Base-by-base conservation (phyloP, 1,140 invertebrate species). In the Drosophila seguyi region DNA sequence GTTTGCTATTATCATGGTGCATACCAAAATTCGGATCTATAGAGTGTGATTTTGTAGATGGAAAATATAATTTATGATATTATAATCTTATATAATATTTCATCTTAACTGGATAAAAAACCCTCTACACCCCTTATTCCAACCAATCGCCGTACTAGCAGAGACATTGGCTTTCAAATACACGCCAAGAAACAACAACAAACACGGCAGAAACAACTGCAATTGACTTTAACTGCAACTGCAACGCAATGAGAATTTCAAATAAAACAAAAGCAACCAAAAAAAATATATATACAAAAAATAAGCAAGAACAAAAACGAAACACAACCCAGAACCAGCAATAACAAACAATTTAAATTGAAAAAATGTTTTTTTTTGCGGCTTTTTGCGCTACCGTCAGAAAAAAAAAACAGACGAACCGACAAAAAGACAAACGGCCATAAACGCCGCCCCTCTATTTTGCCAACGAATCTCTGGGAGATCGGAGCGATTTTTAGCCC, bases 311-410 rank as follows among this genome's bases (percentile, higher is more conserved):
- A 34, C 22, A 50, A 50, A 71, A 53, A 53, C 20, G 34, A 77
- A 81, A 63, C 59, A 63, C 60, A 79, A 57, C 59, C 57, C 74
- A 77, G 56, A 72, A 79, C 59, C 59, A 79, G 44, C 58, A 69
- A 67, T 67, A 77, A 73, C 67, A 90, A 82, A 74, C 76, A 79
- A 79, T 58, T 83, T 75, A 60, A 90, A 90, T 84, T 83, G 83
- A 83, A 83, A 84, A 84, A 87, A 83, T 69, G 50, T 73, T 57
- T 69, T 39, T 59, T 75, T 74, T 72, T 60, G 27, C 25, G 25
- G 16, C 59, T 50, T 52, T 60, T 71, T 58, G 20, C 14, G 76
- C 76, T 76, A 68, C 76, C 75, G 62, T 71, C 59, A 62, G 74
- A 44, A 44, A 20, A 11, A 44, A 22, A 20, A 18, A 50, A 34